phyloP scores from a whole-genome alignment of 2,797 vertebrate species.

The Clamator glandarius region DNA sequence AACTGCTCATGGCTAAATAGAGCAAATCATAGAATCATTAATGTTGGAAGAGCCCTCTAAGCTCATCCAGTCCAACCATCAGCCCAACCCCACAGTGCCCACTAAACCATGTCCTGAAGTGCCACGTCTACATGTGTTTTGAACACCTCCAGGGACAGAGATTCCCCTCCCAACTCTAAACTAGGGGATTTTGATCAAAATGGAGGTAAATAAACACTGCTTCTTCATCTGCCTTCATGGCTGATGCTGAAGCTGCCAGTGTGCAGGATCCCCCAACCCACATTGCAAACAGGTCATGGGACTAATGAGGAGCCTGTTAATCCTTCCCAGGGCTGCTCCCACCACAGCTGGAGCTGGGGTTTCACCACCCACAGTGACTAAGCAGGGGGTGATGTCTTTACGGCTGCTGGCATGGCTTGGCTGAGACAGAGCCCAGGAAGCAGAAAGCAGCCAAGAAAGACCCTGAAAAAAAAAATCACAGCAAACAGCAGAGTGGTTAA shows the following conservation, averaged over 20 bases:
- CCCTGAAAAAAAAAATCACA: not conserved
- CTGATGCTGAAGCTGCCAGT: not conserved
- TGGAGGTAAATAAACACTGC: not conserved
- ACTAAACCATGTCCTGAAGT: too few species aligned
- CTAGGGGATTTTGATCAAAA: not conserved
- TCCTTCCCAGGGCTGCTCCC: not conserved
- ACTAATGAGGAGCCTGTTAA: not conserved
- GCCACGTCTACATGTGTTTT: too few species aligned
- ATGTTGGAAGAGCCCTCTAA: too few species aligned
- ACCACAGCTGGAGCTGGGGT: accelerated
- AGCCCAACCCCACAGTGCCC: too few species aligned
- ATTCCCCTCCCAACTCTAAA: too few species aligned
- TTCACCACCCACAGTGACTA: not conserved
- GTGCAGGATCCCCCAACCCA: not conserved
- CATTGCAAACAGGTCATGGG: not conserved
- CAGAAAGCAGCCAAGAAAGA: not conserved
- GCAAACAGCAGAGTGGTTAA: not conserved
- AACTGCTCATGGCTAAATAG: not conserved
- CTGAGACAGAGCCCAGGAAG: not conserved
- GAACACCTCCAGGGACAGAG: too few species aligned
- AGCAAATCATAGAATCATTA: not conserved
- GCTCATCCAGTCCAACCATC: too few species aligned
- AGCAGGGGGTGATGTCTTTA: not conserved
- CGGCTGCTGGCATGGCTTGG: not conserved
- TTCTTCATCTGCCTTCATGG: not conserved